Conservation (phyloP, 2,888 invertebrate species). For the Nomada ferruginata region DNA sequence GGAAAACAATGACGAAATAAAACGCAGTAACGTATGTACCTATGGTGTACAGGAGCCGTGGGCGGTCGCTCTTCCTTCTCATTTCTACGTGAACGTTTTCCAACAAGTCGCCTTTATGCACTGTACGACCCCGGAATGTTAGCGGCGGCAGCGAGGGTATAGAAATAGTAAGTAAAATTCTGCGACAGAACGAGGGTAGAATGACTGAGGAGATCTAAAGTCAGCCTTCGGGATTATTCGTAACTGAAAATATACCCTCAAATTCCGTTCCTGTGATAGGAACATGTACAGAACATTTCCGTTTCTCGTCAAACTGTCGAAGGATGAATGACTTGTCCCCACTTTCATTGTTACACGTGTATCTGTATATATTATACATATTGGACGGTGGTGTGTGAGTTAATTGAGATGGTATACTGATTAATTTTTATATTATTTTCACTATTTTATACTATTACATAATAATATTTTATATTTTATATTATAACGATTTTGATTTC, state of each 20-base stretch:
- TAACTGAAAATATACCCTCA: slow-evolving; percentile 42
- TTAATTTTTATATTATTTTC: no score
- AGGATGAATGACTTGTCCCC: slow-evolving; percentile 1
- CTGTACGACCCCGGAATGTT: slow-evolving; percentile 52
- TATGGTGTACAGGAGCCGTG: slow-evolving; percentile 43
- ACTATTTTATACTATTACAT: no score
- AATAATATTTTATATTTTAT: no score
- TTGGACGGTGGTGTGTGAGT: neutral
- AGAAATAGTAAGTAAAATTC: slow-evolving; percentile 57
- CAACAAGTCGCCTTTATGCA: slow-evolving; percentile 57
- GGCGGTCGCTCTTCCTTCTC: slow-evolving; percentile 52
- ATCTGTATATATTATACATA: slow-evolving; percentile 14
- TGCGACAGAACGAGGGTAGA: slow-evolving; percentile 34
- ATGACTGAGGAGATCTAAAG: slow-evolving; percentile 44
- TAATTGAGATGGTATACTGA: no score
- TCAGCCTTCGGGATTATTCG: slow-evolving; percentile 51
- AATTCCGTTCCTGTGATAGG: slow-evolving; percentile 45
- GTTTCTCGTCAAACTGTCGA: slow-evolving; percentile 22
- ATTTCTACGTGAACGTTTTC: slow-evolving; percentile 57
- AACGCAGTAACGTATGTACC: slow-evolving; percentile 67
- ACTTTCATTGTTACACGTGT: neutral
- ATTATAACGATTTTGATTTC: no score
- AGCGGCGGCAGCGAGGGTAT: slow-evolving; percentile 26
- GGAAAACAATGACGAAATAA: slow-evolving; percentile 71
- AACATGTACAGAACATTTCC: neutral